Evolutionary conservation across 1,140 invertebrate genomes (phyloP).

Genomic region (Augochlora pura): DNA sequence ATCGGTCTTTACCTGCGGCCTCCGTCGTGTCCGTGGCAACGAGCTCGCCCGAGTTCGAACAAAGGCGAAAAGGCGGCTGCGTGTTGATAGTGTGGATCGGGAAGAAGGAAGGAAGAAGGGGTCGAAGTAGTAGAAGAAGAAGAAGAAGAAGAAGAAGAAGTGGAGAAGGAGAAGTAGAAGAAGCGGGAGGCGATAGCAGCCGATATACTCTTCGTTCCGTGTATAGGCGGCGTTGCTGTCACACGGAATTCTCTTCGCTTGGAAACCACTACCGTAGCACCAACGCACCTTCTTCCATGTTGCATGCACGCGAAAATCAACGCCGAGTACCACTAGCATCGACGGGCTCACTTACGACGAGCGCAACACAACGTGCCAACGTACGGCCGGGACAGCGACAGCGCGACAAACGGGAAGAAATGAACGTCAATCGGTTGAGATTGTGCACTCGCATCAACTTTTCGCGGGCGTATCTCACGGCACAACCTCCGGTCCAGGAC

Average conservation of each 20-base stretch:
- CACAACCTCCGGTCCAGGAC: slow-evolving; percentile 45
- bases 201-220: slow-evolving; percentile 51
- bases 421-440: slow-evolving; percentile 7
- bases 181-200: slow-evolving; percentile 50
- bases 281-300: slow-evolving; percentile 67
- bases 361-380: neutral
- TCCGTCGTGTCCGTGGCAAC: slow-evolving; percentile 45
- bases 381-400: neutral
- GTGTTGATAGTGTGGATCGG: slow-evolving; percentile 32
- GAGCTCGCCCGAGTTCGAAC: slow-evolving; percentile 54
- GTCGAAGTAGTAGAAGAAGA: slow-evolving; percentile 5
- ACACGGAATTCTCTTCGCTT: slow-evolving; percentile 52
- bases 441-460: slow-evolving; percentile 6
- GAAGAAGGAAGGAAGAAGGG: slow-evolving; percentile 15
- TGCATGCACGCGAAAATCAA: slow-evolving; percentile 51
- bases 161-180: slow-evolving; percentile 6
- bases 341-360: slow-evolving; percentile 49
- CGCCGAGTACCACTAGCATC: slow-evolving; percentile 53
- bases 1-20: slow-evolving; percentile 59
- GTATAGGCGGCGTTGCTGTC: slow-evolving; percentile 49
- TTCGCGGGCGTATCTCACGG: slow-evolving; percentile 23
- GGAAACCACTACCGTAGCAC: slow-evolving; percentile 66
- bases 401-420: neutral
- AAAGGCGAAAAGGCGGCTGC: slow-evolving; percentile 55
- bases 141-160: slow-evolving; percentile 9